These are phyloP conservation scores for Enteromius anoplus DNA, from an alignment of 2,797 vertebrate genomes.

Conservation along the genomic window DNA sequence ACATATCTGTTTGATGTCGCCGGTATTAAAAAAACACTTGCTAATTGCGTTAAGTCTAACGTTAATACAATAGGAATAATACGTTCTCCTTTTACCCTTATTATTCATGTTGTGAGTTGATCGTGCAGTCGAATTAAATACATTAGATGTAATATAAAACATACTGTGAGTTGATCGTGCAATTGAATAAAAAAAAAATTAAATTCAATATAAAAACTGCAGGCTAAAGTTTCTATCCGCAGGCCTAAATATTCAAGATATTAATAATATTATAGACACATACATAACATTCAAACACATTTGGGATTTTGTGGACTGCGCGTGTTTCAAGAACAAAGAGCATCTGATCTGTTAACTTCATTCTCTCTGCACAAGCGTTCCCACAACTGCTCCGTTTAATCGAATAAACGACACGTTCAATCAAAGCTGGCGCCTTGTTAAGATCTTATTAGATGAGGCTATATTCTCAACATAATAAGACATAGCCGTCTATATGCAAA, in stretches of 20 bases:
- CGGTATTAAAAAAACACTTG: neutral
- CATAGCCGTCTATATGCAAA: neutral
- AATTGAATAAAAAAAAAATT: neutral
- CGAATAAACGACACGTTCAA: neutral
- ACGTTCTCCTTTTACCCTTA: neutral
- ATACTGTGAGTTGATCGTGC: neutral
- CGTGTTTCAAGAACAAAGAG: slow-evolving; percentile 20
- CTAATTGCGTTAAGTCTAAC: neutral
- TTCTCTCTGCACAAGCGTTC: neutral
- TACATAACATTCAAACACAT: neutral
- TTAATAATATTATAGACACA: neutral
- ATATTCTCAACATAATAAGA: neutral
- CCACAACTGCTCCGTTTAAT: slow-evolving; percentile 13
- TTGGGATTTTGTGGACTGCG: neutral
- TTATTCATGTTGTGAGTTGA: neutral
- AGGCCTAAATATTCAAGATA: neutral
- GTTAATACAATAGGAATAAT: neutral
- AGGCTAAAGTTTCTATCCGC: neutral
- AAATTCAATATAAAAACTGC: neutral
- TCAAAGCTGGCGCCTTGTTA: slow-evolving; percentile 10
- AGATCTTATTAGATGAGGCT: neutral
- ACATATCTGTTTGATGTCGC: slow-evolving; percentile 24
- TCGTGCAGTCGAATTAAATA: neutral
- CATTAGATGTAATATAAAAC: neutral
- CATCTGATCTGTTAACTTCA: slow-evolving; percentile 3